phyloP scores from a whole-genome alignment of 2,888 invertebrate genomes.

The Priocnemis perturbator region DNA sequence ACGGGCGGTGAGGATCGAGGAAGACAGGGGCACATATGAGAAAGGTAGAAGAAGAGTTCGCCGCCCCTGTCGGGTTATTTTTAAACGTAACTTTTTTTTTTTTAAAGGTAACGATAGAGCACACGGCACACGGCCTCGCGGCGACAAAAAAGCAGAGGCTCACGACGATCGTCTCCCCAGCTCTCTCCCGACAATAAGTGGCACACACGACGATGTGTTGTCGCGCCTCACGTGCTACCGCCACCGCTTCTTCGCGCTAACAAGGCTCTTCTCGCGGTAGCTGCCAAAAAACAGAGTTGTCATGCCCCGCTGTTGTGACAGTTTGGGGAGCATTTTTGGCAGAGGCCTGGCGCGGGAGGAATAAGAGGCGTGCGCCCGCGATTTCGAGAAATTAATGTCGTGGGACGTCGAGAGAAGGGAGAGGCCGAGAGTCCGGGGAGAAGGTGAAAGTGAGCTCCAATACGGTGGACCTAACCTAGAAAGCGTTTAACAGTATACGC shows the following conservation, averaged over 20 bases:
- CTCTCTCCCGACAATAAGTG: neutral
- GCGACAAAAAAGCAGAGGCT: neutral
- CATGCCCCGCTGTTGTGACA: conserved; percentile 56
- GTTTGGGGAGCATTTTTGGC: conserved; percentile 30
- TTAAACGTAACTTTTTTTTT: conserved; percentile 4
- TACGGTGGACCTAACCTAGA: conserved; percentile 52
- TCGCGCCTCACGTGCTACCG: conserved; percentile 34
- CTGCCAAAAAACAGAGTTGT: conserved; percentile 52
- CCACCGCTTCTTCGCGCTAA: conserved; percentile 16
- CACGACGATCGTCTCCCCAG: conserved; percentile 4
- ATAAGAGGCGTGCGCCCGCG: conserved; percentile 20
- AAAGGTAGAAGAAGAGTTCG: conserved; percentile 9
- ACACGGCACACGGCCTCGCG: neutral
- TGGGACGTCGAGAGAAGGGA: conserved; percentile 39
- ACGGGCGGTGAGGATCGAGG: neutral
- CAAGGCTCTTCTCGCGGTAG: conserved; percentile 4
- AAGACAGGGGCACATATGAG: neutral
- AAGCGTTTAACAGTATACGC: conserved; percentile 38
- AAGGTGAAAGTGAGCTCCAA: conserved; percentile 58
- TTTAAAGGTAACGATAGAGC: conserved; percentile 11
- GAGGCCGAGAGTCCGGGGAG: conserved; percentile 41
- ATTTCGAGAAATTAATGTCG: conserved; percentile 50
- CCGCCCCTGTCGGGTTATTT: conserved; percentile 11
- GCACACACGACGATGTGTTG: conserved; percentile 1
- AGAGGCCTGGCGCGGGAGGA: conserved; percentile 13